Evolutionary conservation across 2,113 vertebrate genomes (phyloP), one percentile per base, ranked within the genome.

Genomic region (Heterochromis multidens): DNA sequence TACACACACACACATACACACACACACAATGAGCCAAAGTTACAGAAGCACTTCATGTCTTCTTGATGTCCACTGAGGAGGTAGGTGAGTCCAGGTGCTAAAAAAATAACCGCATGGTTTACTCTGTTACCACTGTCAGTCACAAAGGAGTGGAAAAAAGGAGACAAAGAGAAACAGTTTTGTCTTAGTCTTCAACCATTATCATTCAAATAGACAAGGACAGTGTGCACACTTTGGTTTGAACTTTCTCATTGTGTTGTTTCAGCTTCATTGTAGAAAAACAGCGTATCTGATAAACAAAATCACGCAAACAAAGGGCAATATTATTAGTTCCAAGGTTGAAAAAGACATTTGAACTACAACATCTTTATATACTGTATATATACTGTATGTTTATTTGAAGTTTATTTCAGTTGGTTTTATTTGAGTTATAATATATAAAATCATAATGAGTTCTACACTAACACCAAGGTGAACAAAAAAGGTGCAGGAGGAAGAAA

Each of bases 121-220:
- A 59, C 56, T 78, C 56, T 78, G 16, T 59, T 59, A 60, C 43
- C 56, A 78, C 33, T 19, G 14, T 58, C 33, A 59, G 23, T 27
- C 76, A 60, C 76, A 59, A 27, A 59, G 23, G 37, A 60, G 35
- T 21, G 23, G 17, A 61, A 25, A 27, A 19, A 49, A 46, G 37
- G 77, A 61, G 27, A 74, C 43, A 52, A 74, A 61, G 37, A 49
- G 37, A 61, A 61, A 25, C 77, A 79, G 77, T n/a, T n/a, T n/a
- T n/a, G n/a, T n/a, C n/a, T n/a, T 25, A 70, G 65, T 29, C 43
- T 74, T 74, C 43, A 74, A 7, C 6, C 27, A 31, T 3, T 52
- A 17, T 19, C 46, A 17, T 52, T 74, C 27, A 74, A 52, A 19
- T 31, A 74, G 7, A 52, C 46, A 31, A 52, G 46, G 46, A 52